Conservation (phyloP, 2,113 vertebrate species). For the Marmota monax region DNA sequence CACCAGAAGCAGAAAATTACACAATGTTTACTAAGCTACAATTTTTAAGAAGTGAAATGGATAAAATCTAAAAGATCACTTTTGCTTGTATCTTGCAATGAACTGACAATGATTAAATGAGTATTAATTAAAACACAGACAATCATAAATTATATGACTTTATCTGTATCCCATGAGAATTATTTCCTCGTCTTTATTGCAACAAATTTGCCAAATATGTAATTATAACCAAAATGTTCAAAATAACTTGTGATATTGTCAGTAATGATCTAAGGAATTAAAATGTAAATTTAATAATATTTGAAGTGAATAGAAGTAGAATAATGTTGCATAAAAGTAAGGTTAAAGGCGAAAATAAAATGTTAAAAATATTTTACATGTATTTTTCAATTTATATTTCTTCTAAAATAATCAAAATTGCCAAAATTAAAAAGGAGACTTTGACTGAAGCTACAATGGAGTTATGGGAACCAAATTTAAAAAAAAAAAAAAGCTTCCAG, state of each 20-base stretch:
- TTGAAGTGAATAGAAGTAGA: not conserved
- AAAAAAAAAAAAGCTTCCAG: too few relatives aligned
- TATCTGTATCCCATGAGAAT: not conserved
- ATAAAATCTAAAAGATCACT: not conserved
- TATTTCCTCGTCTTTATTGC: slow-evolving; percentile 17
- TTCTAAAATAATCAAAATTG: not conserved
- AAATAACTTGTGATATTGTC: not conserved
- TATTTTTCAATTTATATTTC: not conserved
- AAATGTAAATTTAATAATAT: not conserved
- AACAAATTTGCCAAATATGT: not conserved
- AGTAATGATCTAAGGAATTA: not conserved
- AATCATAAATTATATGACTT: not conserved
- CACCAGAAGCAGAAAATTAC: not conserved
- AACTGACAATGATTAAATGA: not conserved
- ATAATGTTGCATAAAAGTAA: not conserved
- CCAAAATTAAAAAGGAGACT: not conserved
- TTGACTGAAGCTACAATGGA: not conserved
- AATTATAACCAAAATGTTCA: slow-evolving; percentile 22
- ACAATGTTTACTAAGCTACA: not conserved
- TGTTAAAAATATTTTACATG: not conserved
- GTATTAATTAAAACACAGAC: not conserved
- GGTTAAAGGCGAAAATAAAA: not conserved
- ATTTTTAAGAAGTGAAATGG: not conserved
- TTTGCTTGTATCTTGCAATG: not conserved
- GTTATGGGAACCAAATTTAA: not conserved